Percentiles rank a stretch among this genome's conserved stretches.
These are phyloP conservation scores for Diaperis boleti DNA, from an alignment of 2,888 invertebrate genomes.

Conservation along the genomic window DNA sequence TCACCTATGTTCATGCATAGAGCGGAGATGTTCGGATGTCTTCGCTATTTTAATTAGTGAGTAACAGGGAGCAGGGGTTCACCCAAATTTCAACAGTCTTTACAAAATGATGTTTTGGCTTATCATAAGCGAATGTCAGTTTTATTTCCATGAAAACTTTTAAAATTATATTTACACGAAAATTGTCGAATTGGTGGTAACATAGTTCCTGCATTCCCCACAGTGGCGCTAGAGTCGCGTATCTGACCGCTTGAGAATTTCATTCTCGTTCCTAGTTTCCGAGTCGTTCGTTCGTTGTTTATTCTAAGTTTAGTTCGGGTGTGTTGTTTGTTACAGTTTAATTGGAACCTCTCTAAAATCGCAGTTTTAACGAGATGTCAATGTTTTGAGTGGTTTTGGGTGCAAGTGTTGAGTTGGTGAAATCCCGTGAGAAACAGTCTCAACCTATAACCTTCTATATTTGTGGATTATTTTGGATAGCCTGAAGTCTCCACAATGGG, in stretches of 20 bases:
- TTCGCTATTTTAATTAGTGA: not conserved
- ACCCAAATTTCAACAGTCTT: too few relatives aligned
- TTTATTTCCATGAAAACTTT: too few relatives aligned
- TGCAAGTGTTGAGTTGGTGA: constrained; percentile 3
- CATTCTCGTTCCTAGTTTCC: constrained; percentile 46
- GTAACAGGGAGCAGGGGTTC: not conserved
- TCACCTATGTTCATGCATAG: not conserved
- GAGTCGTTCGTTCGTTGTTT: constrained; percentile 50
- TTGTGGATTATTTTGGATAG: constrained; percentile 33
- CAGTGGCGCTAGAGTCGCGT: constrained; percentile 48
- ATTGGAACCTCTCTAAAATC: constrained; percentile 17
- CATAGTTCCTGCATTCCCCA: constrained; percentile 51
- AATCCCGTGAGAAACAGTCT: constrained; percentile 16
- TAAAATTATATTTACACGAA: too few relatives aligned
- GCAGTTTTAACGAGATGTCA: constrained; percentile 33
- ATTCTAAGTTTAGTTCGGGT: constrained; percentile 12
- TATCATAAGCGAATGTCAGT: too few relatives aligned
- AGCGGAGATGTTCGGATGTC: constrained; percentile 6
- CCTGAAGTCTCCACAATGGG: constrained; percentile 17
- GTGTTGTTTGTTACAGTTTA: constrained; percentile 26
- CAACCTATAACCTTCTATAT: constrained; percentile 3
- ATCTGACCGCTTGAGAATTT: constrained; percentile 43
- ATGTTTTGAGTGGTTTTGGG: constrained; percentile 10
- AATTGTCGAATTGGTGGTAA: constrained; percentile 20
- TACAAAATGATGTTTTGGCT: too few relatives aligned